These are phyloP conservation scores for Drosophila rhopaloa DNA, from an alignment of 1,140 invertebrate genomes.

Conservation along the genomic window DNA sequence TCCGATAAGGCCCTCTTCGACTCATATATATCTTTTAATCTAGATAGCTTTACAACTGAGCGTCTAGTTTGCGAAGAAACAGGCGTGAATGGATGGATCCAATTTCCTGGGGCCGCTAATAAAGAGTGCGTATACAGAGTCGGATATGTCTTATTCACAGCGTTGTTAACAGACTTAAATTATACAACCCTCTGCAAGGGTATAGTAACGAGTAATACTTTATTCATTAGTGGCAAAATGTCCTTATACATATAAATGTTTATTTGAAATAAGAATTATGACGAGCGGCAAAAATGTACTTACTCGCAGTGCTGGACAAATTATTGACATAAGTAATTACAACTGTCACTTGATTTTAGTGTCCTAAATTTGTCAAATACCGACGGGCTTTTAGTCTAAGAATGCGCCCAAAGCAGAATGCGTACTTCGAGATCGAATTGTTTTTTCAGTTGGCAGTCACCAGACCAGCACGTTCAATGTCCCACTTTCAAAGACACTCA, in stretches of 20 bases:
- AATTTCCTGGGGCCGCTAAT: too few species aligned
- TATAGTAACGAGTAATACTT: too few species aligned
- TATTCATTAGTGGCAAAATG: neutral
- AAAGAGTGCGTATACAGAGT: too few species aligned
- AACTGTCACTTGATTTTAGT: constrained; percentile 79
- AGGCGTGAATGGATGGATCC: too few species aligned
- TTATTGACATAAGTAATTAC: constrained; percentile 76
- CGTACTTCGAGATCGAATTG: constrained; percentile 27
- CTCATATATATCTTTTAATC: too few species aligned
- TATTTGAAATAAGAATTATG: constrained; percentile 40
- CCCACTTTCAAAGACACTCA: constrained; percentile 22
- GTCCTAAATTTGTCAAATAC: constrained; percentile 75
- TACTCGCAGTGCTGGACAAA: neutral
- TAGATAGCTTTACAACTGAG: too few species aligned
- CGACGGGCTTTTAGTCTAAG: constrained; percentile 61
- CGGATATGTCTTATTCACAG: too few species aligned
- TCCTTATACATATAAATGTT: too few species aligned
- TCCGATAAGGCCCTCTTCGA: too few species aligned
- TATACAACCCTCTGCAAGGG: too few species aligned
- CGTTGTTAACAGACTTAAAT: too few species aligned
- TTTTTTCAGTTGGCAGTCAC: constrained; percentile 70
- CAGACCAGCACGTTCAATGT: constrained; percentile 31
- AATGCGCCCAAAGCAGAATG: constrained; percentile 51
- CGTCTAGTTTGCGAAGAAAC: too few species aligned
- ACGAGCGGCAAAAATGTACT: constrained; percentile 13